phyloP scores from a whole-genome alignment of 2,888 invertebrate genomes.

The Diadromus collaris region DNA sequence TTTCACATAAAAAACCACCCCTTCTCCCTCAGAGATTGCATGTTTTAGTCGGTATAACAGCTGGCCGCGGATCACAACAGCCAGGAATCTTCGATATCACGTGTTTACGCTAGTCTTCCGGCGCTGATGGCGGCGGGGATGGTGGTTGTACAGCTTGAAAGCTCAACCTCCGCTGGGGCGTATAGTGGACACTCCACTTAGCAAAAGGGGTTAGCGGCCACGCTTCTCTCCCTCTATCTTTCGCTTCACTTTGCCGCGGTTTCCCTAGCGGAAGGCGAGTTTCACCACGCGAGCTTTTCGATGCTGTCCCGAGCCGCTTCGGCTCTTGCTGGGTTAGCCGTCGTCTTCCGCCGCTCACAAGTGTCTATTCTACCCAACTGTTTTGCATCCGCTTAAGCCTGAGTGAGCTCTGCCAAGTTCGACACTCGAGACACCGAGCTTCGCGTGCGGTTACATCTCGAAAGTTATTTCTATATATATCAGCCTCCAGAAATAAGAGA shows the following conservation, averaged over 20 bases:
- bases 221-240: conserved; percentile 37
- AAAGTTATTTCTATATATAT: conserved; percentile 46
- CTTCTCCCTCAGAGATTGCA: neutral
- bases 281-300: conserved; percentile 38
- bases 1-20: neutral
- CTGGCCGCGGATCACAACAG: conserved; percentile 20
- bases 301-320: conserved; percentile 24
- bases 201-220: conserved; percentile 60
- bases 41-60: conserved; percentile 19
- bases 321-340: conserved; percentile 11
- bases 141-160: conserved; percentile 54
- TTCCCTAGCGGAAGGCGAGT: conserved; percentile 42
- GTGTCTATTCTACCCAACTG: conserved; percentile 62
- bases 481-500: neutral
- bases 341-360: conserved; percentile 31
- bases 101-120: conserved; percentile 64
- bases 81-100: conserved; percentile 60
- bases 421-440: conserved; percentile 34
- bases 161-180: conserved; percentile 56
- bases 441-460: conserved; percentile 58
- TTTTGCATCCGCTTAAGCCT: conserved; percentile 64
- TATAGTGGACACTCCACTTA: conserved; percentile 73
- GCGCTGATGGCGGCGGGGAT: conserved; percentile 47
- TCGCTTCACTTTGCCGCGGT: conserved; percentile 34
- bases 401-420: conserved; percentile 51